Base-by-base conservation (phyloP, 23 tunicate genomes). In the Halocynthia aurantium region DNA sequence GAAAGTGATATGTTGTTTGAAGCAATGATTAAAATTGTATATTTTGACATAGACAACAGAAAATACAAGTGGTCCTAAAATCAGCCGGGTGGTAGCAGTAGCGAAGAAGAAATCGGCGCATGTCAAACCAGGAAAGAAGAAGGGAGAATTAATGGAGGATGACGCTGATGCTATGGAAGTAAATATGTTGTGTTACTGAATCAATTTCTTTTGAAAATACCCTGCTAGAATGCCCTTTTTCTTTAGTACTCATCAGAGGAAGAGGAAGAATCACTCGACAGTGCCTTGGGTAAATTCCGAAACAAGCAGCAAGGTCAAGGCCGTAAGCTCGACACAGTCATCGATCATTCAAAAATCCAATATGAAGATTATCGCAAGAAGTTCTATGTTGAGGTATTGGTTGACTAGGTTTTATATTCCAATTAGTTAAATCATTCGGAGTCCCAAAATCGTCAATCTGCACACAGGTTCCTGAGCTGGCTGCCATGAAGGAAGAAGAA, bases 81-180 rank as follows among this genome's bases (percentile, higher is more conserved):
- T 92, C 57, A 92, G 98, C 65, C 57, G 88, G 57, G 76, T 92
- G 17, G 85, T 78, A 22, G 90, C 88, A 8, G 92, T 86, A 9
- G 92, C 98, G 0, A 75, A 73, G 19, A 88, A 77, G 50, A 57
- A 55, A 67, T 51, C 69, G 51, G 10, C 63, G 15, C 49, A 55
- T 13, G 6, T 54, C 18, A 79, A 67, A 70, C 71, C 69, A 8
- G 53, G 2, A n/a, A 76, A 83, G 19, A 57, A 62, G 15, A 92
- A 92, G 62, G 98, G 98, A 53, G 98, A 92, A 56, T 56, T 92
- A 75, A 82, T 92, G 86, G 91, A 82, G 67, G 92, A 80, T 67
- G 83, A 92, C 56, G 76, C 66, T 70, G 98, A 92, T 75, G 93
- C 91, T 12, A 92, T 92, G 98, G 98, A 92, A 77, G 94, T 87